Conservation (phyloP, 2,797 vertebrate species). For the Sternotherus odoratus region DNA sequence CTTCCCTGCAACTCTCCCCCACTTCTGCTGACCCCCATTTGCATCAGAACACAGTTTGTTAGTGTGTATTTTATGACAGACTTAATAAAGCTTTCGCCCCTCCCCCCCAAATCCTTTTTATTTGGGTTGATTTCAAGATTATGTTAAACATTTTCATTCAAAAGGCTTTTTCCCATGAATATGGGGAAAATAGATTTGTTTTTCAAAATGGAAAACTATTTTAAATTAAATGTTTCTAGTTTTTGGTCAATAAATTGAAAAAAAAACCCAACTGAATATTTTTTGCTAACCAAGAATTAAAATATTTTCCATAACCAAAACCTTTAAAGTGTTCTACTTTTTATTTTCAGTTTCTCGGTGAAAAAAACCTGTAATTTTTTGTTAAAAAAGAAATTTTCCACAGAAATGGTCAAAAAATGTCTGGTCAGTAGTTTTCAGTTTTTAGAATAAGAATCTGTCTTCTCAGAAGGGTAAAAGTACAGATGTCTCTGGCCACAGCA, state of each 20-base stretch:
- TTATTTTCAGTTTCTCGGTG: neutral
- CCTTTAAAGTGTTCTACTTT: neutral
- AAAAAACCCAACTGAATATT: fast-evolving
- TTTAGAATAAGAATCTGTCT: neutral
- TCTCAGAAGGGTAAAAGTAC: neutral
- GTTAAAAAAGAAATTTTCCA: neutral
- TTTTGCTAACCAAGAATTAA: neutral
- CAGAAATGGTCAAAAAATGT: neutral
- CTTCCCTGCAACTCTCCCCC: neutral
- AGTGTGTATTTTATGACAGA: neutral
- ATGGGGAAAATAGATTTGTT: neutral
- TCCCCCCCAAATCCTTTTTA: neutral
- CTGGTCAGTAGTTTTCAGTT: neutral
- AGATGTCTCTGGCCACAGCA: neutral
- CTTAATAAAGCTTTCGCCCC: neutral
- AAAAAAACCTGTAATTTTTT: neutral
- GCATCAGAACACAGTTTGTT: neutral
- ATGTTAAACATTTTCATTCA: neutral
- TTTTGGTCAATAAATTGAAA: neutral
- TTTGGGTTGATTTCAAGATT: neutral
- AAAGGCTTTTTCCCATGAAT: neutral
- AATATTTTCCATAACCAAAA: neutral
- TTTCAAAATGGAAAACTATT: neutral
- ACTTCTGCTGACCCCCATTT: neutral
- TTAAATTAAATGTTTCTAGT: neutral